Base-by-base conservation (phyloP, 2,797 vertebrate species). In the Loriculus beryllinus region DNA sequence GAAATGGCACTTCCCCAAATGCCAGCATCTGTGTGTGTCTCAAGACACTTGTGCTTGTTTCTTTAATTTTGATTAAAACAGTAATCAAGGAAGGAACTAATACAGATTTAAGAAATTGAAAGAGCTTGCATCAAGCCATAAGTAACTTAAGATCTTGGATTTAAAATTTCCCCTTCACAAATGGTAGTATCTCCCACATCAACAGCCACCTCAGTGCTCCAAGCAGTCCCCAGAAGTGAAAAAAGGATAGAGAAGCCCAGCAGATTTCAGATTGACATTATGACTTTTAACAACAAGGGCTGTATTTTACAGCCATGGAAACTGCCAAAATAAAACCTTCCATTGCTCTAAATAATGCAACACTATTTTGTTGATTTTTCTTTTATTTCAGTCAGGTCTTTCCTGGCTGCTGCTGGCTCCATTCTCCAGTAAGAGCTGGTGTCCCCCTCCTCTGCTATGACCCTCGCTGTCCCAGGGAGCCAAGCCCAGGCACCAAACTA, bases 321-420 rank as follows among this genome's bases (percentile, higher is more conserved):
- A 68, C 37, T 35, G 18, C 6, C 69, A 83, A 76, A 91, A 62
- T n/a, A 35, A 87, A 83, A 47, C 10, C 14, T 92, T 79, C 31
- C 69, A 22, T 81, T 82, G 18, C 59, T 70, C 8, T 39, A 85
- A 80, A 85, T 40, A 80, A 77, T 14, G 10, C 33, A 63, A 42
- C 11, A 3, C 4, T 26, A 3, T 79, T 67, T 75, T 75, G 6
- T 5, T n/a, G 3, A 0, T 2, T 31, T 81, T 29, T 6, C 3
- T 39, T 2, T 9, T 12, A 71, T 88, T 82, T 62, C 54, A 49
- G 39, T 12, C 64, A 77, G 19, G 39, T 45, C 12, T 90, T 20
- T 82, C 42, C 52, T 21, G 25, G 42, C 49, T 80, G 23, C 28
- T 80, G 6, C 49, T 84, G n/a, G 42, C 69, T 84, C n/a, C 67